Conservation (phyloP, 2,888 invertebrate species). For the Stenichneumon culpator region DNA sequence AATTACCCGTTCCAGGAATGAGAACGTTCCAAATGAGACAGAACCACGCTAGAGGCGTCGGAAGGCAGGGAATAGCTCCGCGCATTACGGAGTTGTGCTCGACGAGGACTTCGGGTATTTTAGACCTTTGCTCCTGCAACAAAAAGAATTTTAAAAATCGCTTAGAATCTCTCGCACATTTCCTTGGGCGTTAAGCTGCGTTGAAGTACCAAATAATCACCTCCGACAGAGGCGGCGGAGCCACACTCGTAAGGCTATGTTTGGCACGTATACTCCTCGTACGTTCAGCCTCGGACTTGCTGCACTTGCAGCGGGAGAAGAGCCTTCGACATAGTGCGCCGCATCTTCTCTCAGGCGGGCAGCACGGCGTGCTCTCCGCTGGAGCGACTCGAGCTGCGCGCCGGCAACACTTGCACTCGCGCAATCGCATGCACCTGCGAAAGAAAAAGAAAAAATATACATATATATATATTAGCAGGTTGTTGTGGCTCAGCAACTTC, state of each 20-base stretch:
- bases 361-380: slow-evolving; percentile 77
- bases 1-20: slow-evolving; percentile 92
- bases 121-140: slow-evolving; percentile 90
- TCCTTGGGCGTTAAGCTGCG: not conserved
- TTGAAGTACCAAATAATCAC: slow-evolving; percentile 67
- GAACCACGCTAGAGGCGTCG: slow-evolving; percentile 94
- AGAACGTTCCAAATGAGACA: slow-evolving; percentile 94
- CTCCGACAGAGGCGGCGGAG: slow-evolving; percentile 83
- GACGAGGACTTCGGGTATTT: slow-evolving; percentile 91
- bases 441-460: not conserved
- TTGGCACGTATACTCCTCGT: slow-evolving; percentile 82
- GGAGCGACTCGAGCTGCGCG: slow-evolving; percentile 78
- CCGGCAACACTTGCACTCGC: slow-evolving; percentile 76
- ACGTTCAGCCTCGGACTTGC: slow-evolving; percentile 72
- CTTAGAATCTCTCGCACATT: not conserved
- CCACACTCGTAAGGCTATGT: slow-evolving; percentile 84
- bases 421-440: slow-evolving; percentile 74
- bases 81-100: slow-evolving; percentile 95
- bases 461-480: not conserved
- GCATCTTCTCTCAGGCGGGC: slow-evolving; percentile 81
- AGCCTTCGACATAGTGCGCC: slow-evolving; percentile 78
- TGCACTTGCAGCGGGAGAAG: slow-evolving; percentile 70
- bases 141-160: not conserved
- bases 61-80: slow-evolving; percentile 96
- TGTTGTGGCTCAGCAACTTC: too few relatives aligned